Evolutionary conservation across 2,113 vertebrate species (phyloP).

Genomic region (Manacus vitellinus): DNA sequence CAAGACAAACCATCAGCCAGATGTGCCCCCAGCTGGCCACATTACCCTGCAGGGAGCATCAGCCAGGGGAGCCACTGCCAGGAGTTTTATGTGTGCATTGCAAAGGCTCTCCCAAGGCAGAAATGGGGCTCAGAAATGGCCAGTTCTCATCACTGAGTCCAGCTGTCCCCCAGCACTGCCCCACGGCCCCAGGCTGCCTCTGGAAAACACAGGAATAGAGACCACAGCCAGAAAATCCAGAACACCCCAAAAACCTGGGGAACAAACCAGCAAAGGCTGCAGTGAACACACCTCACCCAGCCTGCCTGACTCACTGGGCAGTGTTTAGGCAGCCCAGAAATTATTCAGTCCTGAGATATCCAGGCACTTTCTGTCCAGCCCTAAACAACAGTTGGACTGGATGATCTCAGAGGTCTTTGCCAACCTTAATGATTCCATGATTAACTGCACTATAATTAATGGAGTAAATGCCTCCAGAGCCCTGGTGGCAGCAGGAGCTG

Average conservation of each 20-base stretch:
- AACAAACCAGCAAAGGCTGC: background rate
- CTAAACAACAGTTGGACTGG: background rate
- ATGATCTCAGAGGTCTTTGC: background rate
- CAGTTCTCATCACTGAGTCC: background rate
- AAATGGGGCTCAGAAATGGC: fast-evolving
- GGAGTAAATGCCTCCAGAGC: background rate
- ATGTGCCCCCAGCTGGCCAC: background rate
- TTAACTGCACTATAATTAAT: background rate
- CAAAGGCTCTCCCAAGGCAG: background rate
- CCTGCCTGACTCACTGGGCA: background rate
- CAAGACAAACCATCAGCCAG: background rate
- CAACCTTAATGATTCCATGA: background rate
- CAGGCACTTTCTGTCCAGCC: background rate
- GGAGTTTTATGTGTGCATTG: background rate
- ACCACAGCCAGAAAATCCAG: background rate
- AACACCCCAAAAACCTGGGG: background rate
- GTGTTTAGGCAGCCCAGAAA: background rate
- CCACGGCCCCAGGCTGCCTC: no score
- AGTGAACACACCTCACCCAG: background rate
- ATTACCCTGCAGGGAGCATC: fast-evolving
- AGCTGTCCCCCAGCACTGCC: background rate
- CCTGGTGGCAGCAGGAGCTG: background rate
- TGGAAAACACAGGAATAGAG: background rate
- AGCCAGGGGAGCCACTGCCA: background rate
- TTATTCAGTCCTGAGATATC: background rate